Conservation (phyloP, 1,140 invertebrate genomes). For the Teleopsis dalmanni region DNA sequence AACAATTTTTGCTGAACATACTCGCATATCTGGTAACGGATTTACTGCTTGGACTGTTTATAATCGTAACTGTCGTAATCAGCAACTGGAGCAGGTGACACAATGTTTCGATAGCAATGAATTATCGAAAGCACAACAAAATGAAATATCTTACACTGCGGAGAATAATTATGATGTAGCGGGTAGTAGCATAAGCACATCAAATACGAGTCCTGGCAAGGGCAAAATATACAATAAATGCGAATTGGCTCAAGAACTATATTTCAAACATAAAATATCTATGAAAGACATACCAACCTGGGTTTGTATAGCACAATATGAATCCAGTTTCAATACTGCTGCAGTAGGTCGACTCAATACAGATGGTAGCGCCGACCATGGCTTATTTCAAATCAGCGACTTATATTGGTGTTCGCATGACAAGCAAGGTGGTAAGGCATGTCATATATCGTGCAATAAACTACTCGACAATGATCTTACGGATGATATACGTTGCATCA, state of each 20-base stretch:
- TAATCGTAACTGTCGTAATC: conserved; percentile 14
- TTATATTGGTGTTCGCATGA: conserved; percentile 57
- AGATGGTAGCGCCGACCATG: conserved; percentile 57
- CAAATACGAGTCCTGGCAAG: not conserved
- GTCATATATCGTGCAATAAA: conserved; percentile 49
- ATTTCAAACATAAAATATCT: conserved; percentile 45
- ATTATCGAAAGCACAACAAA: conserved; percentile 3
- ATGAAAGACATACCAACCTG: conserved; percentile 53
- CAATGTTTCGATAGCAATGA: conserved; percentile 4
- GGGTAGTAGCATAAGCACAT: not conserved
- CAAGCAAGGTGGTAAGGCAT: conserved; percentile 48
- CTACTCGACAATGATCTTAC: conserved; percentile 55
- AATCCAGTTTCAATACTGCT: conserved; percentile 58
- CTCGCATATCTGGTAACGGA: conserved; percentile 53
- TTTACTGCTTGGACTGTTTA: conserved; percentile 63
- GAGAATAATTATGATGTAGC: not conserved
- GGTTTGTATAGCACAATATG: conserved; percentile 63
- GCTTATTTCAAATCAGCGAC: conserved; percentile 61
- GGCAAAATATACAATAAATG: conserved; percentile 54
- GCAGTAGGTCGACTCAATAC: conserved; percentile 51
- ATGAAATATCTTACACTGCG: not conserved
- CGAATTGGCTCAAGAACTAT: conserved; percentile 53
- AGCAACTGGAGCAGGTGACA: conserved; percentile 1
- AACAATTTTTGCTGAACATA: conserved; percentile 53
- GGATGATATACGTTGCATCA: conserved; percentile 56